Evolutionary conservation across 2,113 vertebrate species (phyloP).

Genomic region (Asarcornis scutulata): DNA sequence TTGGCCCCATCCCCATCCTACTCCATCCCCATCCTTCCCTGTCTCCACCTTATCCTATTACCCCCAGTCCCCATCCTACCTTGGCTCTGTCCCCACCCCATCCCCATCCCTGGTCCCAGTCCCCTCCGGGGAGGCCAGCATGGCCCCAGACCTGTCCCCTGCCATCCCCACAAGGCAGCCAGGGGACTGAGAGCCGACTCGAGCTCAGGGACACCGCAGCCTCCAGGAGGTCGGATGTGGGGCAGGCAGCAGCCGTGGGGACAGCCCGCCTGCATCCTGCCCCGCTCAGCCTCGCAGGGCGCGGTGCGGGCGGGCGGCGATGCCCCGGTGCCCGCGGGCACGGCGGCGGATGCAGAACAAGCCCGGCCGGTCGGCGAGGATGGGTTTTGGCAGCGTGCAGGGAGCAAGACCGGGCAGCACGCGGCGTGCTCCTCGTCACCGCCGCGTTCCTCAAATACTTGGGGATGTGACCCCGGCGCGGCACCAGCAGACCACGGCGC

Average conservation of each 20-base stretch:
- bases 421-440: neutral
- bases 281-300: neutral
- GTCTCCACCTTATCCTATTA: too few species aligned
- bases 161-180: too few species aligned
- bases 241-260: too few species aligned
- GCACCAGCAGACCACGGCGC: neutral
- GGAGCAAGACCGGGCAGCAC: neutral
- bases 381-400: neutral
- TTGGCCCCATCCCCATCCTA: neutral
- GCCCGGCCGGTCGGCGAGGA: neutral
- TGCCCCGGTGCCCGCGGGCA: neutral
- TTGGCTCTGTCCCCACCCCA: neutral
- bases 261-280: too few species aligned
- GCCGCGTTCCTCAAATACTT: neutral
- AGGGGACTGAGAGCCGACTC: neutral
- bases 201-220: neutral
- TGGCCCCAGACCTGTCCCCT: too few species aligned
- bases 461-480: neutral
- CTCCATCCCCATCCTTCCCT: neutral
- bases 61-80: neutral
- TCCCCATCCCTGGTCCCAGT: too few species aligned
- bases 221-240: too few species aligned
- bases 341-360: neutral
- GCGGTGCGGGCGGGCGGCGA: neutral
- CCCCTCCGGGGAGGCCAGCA: neutral